These are phyloP conservation scores for Casuarius casuarius DNA, from an alignment of 2,113 vertebrate genomes.

Conservation along the genomic window DNA sequence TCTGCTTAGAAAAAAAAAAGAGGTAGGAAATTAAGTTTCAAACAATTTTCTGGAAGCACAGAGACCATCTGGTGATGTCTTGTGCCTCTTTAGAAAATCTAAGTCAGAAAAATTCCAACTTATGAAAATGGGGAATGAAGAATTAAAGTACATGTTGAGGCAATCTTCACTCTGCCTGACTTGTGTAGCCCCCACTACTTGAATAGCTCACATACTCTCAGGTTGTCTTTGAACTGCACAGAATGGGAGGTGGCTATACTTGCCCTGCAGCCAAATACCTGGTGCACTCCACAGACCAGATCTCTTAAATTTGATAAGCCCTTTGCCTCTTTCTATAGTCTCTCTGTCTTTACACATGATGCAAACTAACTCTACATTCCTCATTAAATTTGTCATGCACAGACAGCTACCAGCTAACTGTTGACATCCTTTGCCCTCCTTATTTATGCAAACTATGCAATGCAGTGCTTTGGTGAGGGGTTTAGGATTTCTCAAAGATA, in stretches of 20 bases:
- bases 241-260: not conserved
- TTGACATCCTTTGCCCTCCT: not conserved
- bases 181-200: not conserved
- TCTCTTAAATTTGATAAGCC: conserved; percentile 13
- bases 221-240: conserved; percentile 23
- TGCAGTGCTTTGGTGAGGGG: not conserved
- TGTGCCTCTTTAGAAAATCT: not conserved
- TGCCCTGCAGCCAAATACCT: conserved; percentile 52
- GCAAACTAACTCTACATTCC: not conserved
- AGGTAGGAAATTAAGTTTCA: not conserved
- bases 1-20: not conserved
- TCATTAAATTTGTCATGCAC: not conserved
- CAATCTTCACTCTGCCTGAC: not conserved
- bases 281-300: conserved; percentile 9
- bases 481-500: not conserved
- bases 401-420: not conserved
- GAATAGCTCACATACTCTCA: not conserved
- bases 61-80: not conserved
- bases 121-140: not conserved
- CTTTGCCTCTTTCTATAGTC: not conserved
- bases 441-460: rapidly evolving
- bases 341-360: not conserved
- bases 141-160: not conserved
- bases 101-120: not conserved
- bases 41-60: not conserved